Conservation (phyloP, 2,113 vertebrate genomes). For the Lagenorhynchus albirostris region DNA sequence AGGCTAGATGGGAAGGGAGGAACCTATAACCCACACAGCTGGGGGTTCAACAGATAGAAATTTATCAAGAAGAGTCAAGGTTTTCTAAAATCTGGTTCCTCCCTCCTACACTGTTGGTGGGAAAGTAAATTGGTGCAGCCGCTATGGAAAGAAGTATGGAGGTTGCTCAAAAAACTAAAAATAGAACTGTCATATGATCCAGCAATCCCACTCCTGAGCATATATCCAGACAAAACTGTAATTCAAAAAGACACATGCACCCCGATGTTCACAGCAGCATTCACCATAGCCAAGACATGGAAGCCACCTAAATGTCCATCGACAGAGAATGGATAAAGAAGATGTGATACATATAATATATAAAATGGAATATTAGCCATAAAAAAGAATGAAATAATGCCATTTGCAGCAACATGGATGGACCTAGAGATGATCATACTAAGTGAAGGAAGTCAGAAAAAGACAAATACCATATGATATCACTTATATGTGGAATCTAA, state of each 20-base stretch:
- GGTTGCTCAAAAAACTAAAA: background rate
- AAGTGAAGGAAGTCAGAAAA: background rate
- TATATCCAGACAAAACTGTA: background rate
- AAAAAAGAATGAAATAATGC: background rate
- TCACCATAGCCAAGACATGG: background rate
- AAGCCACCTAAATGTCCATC: background rate
- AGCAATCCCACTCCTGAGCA: background rate
- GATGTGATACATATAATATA: background rate
- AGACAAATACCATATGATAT: background rate
- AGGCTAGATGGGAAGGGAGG: background rate
- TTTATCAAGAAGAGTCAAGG: background rate
- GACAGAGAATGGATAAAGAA: background rate
- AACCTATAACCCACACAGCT: background rate
- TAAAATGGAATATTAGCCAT: background rate
- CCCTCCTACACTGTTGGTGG: background rate
- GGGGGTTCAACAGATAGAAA: background rate
- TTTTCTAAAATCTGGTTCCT: background rate
- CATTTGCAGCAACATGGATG: background rate
- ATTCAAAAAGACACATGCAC: background rate
- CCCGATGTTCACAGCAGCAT: background rate
- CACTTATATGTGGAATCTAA: background rate
- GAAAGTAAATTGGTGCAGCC: background rate
- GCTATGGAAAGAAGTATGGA: background rate
- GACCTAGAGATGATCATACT: background rate
- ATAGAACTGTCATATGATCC: background rate